Evolutionary conservation across 2,797 vertebrate species (phyloP), one percentile per base, ranked within the genome.

Genomic region (Enteromius viviparus): DNA sequence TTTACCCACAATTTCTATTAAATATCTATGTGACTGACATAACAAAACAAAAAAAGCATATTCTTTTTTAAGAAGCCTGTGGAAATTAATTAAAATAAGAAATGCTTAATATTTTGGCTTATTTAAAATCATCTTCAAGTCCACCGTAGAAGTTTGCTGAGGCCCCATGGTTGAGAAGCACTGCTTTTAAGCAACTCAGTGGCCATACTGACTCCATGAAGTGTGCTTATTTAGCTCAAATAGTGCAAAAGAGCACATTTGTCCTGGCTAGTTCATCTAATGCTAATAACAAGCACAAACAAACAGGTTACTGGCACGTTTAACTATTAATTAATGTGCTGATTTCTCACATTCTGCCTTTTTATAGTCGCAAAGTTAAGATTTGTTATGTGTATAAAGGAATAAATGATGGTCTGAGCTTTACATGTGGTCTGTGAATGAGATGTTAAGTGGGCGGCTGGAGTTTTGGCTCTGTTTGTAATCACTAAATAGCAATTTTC

Each of bases 381-480:
- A 76, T 17, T 7, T 58, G 19, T 17, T 40, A 4, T 2, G 1
- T 42, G 37, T 21, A 47, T 78, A 42, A 69, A 42, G 4, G 47
- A 40, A 55, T 55, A 69, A 69, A 55, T 55, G 4, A 15, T 23
- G 15, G 47, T 42, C 23, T 40, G 62, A 47, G n/a, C 15, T 60
- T 12, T 26, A 80, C 42, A 37, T 21, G 26, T 66, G 32, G 47
- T 66, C 29, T 66, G 62, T 47, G 26, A 80, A 71, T 60, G 58
- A 58, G 51, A 7, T 45, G 23, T 70, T 58, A 42, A 42, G 65
- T 64, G 40, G 40, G 19, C 12, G 5, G 32, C 19, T 12, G 17
- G 37, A 58, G 40, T 72, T 64, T 65, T 66, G n/a, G 60, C 60
- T 76, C 70, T 65, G 29, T 60, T 64, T 81, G 80, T 81, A 74